These are phyloP conservation scores for Cyaniris semiargus DNA, from an alignment of 2,888 invertebrate species.

Conservation along the genomic window DNA sequence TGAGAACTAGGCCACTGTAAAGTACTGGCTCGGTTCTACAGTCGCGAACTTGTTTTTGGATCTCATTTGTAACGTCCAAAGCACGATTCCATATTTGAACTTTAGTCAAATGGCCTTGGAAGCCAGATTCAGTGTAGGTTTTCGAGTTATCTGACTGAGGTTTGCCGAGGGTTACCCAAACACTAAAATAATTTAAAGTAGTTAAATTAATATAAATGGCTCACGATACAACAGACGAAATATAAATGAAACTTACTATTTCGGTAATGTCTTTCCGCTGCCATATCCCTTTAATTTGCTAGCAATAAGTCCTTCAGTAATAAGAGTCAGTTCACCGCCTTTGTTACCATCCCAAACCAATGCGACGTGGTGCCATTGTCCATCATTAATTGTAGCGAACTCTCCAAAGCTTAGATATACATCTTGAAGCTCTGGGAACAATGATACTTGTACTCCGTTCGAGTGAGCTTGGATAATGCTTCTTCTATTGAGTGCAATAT, in stretches of 20 bases:
- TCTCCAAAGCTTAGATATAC: conserved; percentile 94
- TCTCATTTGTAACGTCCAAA: conserved; percentile 93
- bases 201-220: not conserved
- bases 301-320: conserved; percentile 97
- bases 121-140: conserved; percentile 93
- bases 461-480: conserved; percentile 95
- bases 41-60: conserved; percentile 95
- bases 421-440: conserved; percentile 93
- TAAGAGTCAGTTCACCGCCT: conserved; percentile 91
- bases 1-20: conserved; percentile 90
- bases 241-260: conserved; percentile 83
- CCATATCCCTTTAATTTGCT: conserved; percentile 95
- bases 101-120: conserved; percentile 96
- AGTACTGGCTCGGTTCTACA: conserved; percentile 95
- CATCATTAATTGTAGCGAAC: conserved; percentile 96
- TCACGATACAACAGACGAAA: not conserved
- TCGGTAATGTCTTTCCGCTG: conserved; percentile 88
- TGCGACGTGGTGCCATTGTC: conserved; percentile 97
- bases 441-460: conserved; percentile 94
- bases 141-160: conserved; percentile 91
- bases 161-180: conserved; percentile 95
- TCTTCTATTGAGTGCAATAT: conserved; percentile 87
- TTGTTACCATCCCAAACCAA: conserved; percentile 95
- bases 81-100: conserved; percentile 97
- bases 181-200: conserved; percentile 76